Percentiles rank a stretch among this genome's conserved stretches.
Conservation (phyloP, 2,113 vertebrate genomes). For the Platycercus adscitus region DNA sequence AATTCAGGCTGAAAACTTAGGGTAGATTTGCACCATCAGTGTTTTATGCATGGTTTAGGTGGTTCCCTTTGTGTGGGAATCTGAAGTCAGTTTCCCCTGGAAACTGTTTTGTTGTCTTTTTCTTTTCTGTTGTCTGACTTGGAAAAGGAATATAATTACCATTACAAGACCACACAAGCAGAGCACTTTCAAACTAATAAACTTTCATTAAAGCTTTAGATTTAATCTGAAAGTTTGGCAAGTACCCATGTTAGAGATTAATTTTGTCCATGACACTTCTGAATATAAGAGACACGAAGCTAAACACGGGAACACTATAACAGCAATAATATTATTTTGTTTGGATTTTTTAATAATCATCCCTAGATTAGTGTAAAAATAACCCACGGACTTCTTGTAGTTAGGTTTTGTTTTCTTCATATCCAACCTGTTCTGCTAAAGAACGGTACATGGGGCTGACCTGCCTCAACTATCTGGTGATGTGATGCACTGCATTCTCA, state of each 20-base stretch:
- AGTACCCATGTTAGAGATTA: neutral
- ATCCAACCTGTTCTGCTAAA: neutral
- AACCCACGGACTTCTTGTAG: neutral
- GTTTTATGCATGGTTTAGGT: neutral
- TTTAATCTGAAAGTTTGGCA: conserved; percentile 14
- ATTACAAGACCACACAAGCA: conserved; percentile 19
- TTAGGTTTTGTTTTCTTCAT: neutral
- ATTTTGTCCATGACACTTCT: conserved; percentile 21
- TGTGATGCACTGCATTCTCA: neutral
- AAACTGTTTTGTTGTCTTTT: neutral
- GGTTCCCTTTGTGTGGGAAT: neutral
- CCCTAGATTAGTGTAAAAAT: neutral
- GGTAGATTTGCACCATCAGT: neutral
- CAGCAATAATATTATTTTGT: neutral
- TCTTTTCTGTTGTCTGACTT: neutral
- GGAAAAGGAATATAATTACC: conserved; percentile 11
- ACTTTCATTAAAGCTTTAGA: conserved; percentile 44
- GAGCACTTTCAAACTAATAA: conserved; percentile 1
- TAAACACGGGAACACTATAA: neutral
- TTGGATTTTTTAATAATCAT: neutral
- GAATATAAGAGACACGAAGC: neutral
- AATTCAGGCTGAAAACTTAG: neutral
- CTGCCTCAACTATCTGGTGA: neutral
- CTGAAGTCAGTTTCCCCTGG: neutral
- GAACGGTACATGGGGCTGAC: neutral